Percentiles rank a stretch among this genome's conserved stretches.
These are phyloP conservation scores for Diachrysia chrysitis DNA, from an alignment of 2,888 invertebrate species.

Conservation along the genomic window DNA sequence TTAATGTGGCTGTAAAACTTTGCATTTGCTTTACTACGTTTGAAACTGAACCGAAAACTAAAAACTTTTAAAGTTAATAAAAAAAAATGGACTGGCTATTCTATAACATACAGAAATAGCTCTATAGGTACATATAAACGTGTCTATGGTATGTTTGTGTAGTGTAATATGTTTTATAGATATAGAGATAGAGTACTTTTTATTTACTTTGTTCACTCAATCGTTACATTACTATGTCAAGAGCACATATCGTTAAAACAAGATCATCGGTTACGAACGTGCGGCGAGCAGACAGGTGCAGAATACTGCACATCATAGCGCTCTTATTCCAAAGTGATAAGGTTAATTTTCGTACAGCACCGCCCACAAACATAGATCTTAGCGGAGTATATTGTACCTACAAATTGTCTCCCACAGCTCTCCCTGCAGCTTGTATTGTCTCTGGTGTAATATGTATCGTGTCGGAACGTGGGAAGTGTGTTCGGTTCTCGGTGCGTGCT, in stretches of 20 bases:
- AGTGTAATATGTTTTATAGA: no score
- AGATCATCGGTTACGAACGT: constrained; percentile 4
- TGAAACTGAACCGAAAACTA: no score
- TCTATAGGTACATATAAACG: no score
- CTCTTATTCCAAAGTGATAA: neutral
- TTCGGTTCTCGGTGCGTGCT: constrained; percentile 65
- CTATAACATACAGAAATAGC: no score
- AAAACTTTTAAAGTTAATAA: no score
- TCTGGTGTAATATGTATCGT: constrained; percentile 42
- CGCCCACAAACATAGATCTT: constrained; percentile 11
- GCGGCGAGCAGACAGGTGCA: neutral
- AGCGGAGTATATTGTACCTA: constrained; percentile 37
- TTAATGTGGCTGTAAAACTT: no score
- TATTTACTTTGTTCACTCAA: constrained; percentile 4
- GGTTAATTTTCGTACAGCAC: neutral
- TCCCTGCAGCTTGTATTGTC: constrained; percentile 59
- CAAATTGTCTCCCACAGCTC: constrained; percentile 54
- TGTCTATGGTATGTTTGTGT: no score
- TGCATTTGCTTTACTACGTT: no score
- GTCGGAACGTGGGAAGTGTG: constrained; percentile 74
- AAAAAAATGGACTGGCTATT: no score
- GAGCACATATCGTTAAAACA: constrained; percentile 3
- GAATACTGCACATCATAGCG: neutral
- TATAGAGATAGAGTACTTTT: neutral
- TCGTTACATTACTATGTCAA: constrained; percentile 4